Evolutionary conservation across 2,888 invertebrate species (phyloP), one percentile per base, ranked within the genome.

Genomic region (Acrocyrtus sp.): DNA sequence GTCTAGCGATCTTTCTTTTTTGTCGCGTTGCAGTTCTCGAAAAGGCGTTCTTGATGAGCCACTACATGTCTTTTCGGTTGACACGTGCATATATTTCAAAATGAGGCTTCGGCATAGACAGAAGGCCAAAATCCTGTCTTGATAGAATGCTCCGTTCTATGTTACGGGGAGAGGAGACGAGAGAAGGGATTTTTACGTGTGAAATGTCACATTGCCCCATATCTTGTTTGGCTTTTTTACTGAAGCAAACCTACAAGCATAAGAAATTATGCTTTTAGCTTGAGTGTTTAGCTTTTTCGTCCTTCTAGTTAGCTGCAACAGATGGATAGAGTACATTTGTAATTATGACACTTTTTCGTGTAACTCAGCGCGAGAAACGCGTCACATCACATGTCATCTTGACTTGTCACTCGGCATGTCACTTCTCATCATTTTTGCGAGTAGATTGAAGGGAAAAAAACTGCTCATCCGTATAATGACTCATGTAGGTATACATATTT

Each of bases 11-110:
- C n/a, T n/a, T n/a, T n/a, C n/a, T n/a, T n/a, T n/a, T n/a, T n/a
- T n/a, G n/a, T n/a, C n/a, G n/a, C n/a, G n/a, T n/a, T n/a, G n/a
- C n/a, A n/a, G n/a, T n/a, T n/a, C n/a, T n/a, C n/a, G n/a, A n/a
- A n/a, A n/a, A n/a, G n/a, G n/a, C n/a, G 26, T 57, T 29, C 17
- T 58, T 70, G 63, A 70, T 70, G 63, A 70, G 57, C 63, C 56
- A 48, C 54, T 69, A 62, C 50, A n/a, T n/a, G n/a, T n/a, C n/a
- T 63, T 70, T 70, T 63, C 57, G n/a, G 39, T 56, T 63, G 72
- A 72, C 72, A 72, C 72, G 72, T 72, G 72, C 58, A 65, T 72
- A 70, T 70, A 63, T 70, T 63, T 62, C 62, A 69, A 57, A 54
- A 24, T 56, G 54, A 69, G 62, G 69, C 19, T 47, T 47, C 24